Percentiles rank a stretch among this genome's conserved stretches.
These are phyloP conservation scores for Brachyhypopomus occidentalis DNA, from an alignment of 2,113 vertebrate genomes.

Conservation along the genomic window DNA sequence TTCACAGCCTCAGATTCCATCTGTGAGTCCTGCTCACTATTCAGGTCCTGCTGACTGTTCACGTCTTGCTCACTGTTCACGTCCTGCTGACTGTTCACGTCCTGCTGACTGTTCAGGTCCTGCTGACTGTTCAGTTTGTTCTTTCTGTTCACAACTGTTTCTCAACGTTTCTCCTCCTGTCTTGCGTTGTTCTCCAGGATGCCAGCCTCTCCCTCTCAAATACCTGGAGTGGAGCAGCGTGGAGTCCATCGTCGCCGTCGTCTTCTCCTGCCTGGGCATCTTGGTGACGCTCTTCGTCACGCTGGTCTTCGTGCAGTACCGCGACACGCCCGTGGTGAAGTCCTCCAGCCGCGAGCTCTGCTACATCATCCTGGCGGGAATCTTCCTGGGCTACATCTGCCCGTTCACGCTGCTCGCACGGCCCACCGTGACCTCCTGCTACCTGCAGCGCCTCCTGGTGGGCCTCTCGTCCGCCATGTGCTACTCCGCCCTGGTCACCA, in stretches of 20 bases:
- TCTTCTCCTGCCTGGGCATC: conserved; percentile 94
- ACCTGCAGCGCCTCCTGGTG: conserved; percentile 93
- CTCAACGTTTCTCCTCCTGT: background rate
- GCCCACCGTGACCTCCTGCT: conserved; percentile 91
- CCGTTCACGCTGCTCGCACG: conserved; percentile 95
- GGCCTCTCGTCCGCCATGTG: conserved; percentile 98
- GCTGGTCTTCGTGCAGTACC: conserved; percentile 95
- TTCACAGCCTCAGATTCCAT: background rate
- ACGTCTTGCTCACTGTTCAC: no score
- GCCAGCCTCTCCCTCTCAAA: conserved; percentile 86
- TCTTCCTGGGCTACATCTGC: conserved; percentile 96
- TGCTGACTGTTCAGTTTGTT: background rate
- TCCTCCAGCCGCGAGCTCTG: conserved; percentile 97
- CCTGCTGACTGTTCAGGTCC: background rate
- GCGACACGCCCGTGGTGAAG: conserved; percentile 97
- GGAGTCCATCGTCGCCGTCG: conserved; percentile 95
- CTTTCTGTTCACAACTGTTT: no score
- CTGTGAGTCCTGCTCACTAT: background rate
- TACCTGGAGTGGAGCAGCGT: conserved; percentile 94
- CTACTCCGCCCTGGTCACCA: conserved; percentile 96
- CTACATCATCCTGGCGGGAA: conserved; percentile 96
- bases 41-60: background rate
- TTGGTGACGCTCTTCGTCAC: conserved; percentile 97
- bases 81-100: background rate
- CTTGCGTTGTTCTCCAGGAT: conserved; percentile 73